phyloP scores from a whole-genome alignment of 1,140 invertebrate species.

The Psix sp. region DNA sequence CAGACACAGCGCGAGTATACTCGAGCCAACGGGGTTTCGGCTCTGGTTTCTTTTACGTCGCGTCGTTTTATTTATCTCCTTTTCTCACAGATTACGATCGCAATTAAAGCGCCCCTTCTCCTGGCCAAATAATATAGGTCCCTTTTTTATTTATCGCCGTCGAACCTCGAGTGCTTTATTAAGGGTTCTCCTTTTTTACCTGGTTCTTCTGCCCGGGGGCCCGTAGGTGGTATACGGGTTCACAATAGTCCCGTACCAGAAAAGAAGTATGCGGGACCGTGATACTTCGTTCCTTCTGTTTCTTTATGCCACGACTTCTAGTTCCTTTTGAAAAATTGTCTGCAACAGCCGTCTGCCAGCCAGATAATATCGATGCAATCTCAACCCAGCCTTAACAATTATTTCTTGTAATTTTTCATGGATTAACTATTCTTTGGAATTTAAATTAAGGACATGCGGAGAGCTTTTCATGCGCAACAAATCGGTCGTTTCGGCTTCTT shows the following conservation, averaged over 20 bases:
- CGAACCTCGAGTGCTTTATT: conserved; percentile 33
- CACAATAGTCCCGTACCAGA: conserved; percentile 41
- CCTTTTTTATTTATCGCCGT: conserved; percentile 32
- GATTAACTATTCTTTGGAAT: no score
- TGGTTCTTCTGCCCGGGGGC: conserved; percentile 10
- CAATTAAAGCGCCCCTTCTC: conserved; percentile 5
- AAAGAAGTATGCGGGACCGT: conserved; percentile 35
- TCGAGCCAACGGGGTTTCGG: conserved; percentile 4
- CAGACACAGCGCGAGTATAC: not conserved
- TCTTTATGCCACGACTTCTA: conserved; percentile 13
- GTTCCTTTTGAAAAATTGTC: conserved; percentile 16
- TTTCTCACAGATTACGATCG: conserved; percentile 20
- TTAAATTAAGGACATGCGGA: no score
- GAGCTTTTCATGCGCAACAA: no score
- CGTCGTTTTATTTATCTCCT: conserved; percentile 14
- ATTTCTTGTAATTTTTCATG: conserved; percentile 12
- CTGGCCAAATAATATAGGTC: not conserved
- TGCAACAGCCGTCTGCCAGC: conserved; percentile 5
- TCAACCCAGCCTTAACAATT: not conserved
- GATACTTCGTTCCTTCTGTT: conserved; percentile 5
- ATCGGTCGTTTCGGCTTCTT: not conserved
- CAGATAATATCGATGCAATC: conserved; percentile 14
- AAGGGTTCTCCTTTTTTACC: conserved; percentile 11
- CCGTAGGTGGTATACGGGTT: conserved; percentile 34
- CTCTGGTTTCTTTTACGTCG: conserved; percentile 2